Evolutionary conservation across 23 tunicate genomes (phyloP), one percentile per base, ranked within the genome.

Genomic region (Oikopleura dioica): DNA sequence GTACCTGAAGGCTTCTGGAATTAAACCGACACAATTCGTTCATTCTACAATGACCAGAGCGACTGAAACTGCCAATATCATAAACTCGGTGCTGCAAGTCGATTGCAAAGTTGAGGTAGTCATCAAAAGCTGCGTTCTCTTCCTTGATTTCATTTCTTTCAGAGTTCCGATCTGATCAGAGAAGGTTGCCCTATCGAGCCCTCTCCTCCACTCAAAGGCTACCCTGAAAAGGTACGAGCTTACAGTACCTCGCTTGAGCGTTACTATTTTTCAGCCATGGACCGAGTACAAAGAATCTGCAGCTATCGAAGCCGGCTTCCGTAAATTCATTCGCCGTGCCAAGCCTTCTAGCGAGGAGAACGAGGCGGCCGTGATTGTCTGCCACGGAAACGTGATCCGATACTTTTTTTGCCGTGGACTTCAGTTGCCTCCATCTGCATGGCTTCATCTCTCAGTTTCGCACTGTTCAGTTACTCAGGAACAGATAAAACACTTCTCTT

Each of bases 301-400:
- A 1, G 75, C 87, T 34, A 88, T 88, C 5, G 95, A 88, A 76
- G 77, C 88, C 75, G 92, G 84, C 1, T 91, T 91, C 35, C 76
- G 92, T 35, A 85, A 85, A 76, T 82, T 67, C 67, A 78, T 91
- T 29, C 92, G 82, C 75, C 76, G 92, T n/a, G 92, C 87, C 35
- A 76, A 69, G 24, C 35, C 68, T 32, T 50, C 83, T 30, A 87
- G 84, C 77, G 38, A 80, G 35, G 68, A 78, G 29, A 84, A 85
- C 75, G 69, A 84, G 1, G 36, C 51, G 50, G 92, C 85, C 36
- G 80, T 91, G 0, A 30, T 79, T 37, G 87, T 91, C 26, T 91
- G 97, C 78, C 97, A 91, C 76, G 97, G 87, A n/a, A 91, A 91
- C 78, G 92, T 91, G 16, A 85, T 91, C 38, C 84, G 97, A 1